Evolutionary conservation across 2,797 vertebrate species (phyloP).

Genomic region (Nothura maculosa): DNA sequence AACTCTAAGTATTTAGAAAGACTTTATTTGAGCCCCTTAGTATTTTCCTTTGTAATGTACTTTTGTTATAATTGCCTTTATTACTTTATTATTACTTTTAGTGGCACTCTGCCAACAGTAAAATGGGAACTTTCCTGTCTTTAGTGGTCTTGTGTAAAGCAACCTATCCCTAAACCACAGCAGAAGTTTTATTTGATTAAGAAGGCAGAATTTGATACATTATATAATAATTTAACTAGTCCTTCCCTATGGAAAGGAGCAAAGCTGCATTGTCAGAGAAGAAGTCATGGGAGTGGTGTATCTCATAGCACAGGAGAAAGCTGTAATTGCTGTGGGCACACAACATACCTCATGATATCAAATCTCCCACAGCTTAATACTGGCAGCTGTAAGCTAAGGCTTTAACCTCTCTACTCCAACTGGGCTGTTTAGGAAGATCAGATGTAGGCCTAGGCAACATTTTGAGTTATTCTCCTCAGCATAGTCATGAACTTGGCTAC

Average conservation of each 20-base stretch:
- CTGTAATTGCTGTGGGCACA: background rate
- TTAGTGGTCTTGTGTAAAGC: background rate
- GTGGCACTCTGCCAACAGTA: background rate
- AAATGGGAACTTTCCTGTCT: background rate
- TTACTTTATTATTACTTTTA: background rate
- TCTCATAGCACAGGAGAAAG: background rate
- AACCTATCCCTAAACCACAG: background rate
- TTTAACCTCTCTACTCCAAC: background rate
- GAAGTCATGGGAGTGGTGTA: rapidly evolving
- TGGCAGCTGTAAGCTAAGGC: rapidly evolving
- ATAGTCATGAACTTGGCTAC: background rate
- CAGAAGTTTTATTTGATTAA: background rate
- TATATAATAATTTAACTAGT: background rate
- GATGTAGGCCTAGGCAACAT: background rate
- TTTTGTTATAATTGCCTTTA: background rate
- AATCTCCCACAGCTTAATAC: background rate
- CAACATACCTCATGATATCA: background rate
- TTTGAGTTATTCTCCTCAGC: background rate
- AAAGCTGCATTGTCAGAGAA: rapidly evolving
- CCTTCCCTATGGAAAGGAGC: background rate
- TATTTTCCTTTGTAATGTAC: background rate
- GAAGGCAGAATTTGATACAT: background rate
- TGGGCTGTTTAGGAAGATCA: background rate
- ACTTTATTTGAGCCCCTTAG: background rate
- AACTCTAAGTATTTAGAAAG: background rate